phyloP scores from a whole-genome alignment of 2,797 vertebrate genomes.

The Myotis planiceps region DNA sequence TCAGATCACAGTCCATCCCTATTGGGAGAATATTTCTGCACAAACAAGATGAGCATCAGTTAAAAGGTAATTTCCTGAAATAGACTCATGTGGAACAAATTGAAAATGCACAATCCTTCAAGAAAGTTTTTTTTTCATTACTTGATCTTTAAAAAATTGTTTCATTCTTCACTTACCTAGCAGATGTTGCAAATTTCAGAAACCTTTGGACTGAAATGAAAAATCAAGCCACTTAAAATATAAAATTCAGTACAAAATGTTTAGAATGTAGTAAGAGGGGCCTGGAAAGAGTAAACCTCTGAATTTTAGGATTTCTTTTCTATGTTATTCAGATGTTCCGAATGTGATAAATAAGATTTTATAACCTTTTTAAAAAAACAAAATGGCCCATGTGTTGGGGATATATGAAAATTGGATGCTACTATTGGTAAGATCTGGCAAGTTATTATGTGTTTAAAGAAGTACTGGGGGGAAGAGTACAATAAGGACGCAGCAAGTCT shows the following conservation, averaged over 20 bases:
- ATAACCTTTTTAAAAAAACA: neutral
- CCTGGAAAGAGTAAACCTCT: neutral
- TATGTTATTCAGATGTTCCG: neutral
- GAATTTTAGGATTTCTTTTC: slow-evolving; percentile 6
- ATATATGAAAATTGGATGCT: neutral
- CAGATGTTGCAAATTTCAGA: slow-evolving; percentile 69
- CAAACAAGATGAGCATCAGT: slow-evolving; percentile 63
- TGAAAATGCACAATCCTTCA: slow-evolving; percentile 70
- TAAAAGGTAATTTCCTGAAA: slow-evolving; percentile 76
- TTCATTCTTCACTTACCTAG: neutral
- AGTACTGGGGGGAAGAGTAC: neutral
- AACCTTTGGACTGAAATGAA: slow-evolving; percentile 53
- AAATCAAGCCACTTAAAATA: slow-evolving; percentile 61
- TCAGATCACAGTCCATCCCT: slow-evolving; percentile 69
- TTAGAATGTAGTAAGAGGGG: slow-evolving; percentile 6
- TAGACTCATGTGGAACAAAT: slow-evolving; percentile 61
- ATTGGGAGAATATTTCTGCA: slow-evolving; percentile 62
- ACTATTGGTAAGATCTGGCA: neutral
- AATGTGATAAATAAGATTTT: slow-evolving; percentile 10
- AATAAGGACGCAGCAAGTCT: neutral
- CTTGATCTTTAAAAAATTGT: slow-evolving; percentile 65
- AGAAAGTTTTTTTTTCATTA: neutral
- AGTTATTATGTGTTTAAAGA: slow-evolving; percentile 1
- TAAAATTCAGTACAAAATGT: slow-evolving; percentile 58
- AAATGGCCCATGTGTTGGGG: neutral